Evolutionary conservation across 2,113 vertebrate species (phyloP).

Genomic region (Sigmodon hispidus): DNA sequence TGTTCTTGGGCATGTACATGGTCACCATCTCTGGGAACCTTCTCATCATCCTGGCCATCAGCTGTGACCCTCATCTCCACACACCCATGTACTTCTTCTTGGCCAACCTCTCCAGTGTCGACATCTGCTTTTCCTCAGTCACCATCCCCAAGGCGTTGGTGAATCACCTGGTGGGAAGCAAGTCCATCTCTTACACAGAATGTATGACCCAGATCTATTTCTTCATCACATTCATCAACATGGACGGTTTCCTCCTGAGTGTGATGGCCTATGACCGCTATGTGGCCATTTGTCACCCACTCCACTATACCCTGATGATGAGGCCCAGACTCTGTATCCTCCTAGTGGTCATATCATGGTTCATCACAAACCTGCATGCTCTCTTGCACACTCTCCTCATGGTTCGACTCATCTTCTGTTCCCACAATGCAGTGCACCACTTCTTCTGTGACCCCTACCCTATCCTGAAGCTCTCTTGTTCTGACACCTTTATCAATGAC

Average conservation of each 20-base stretch:
- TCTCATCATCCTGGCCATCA: slow-evolving; percentile 66
- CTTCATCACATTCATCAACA: slow-evolving; percentile 69
- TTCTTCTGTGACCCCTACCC: slow-evolving; percentile 50
- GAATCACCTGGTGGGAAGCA: slow-evolving; percentile 2
- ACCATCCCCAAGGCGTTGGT: slow-evolving; percentile 68
- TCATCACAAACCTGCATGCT: slow-evolving; percentile 64
- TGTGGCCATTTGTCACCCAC: slow-evolving; percentile 54
- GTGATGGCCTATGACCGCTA: slow-evolving; percentile 18
- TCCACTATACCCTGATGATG: slow-evolving; percentile 66
- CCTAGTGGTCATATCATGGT: slow-evolving; percentile 54
- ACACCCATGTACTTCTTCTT: slow-evolving; percentile 75
- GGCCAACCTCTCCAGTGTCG: slow-evolving; percentile 64
- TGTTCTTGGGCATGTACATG: slow-evolving; percentile 61
- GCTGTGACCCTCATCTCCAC: slow-evolving; percentile 54
- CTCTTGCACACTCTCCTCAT: slow-evolving; percentile 70
- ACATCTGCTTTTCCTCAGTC: slow-evolving; percentile 70
- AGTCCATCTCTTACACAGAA: slow-evolving; percentile 56
- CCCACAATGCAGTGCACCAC: background rate
- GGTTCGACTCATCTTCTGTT: slow-evolving; percentile 53
- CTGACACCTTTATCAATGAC: slow-evolving; percentile 56
- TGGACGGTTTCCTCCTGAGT: slow-evolving; percentile 67
- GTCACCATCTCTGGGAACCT: slow-evolving; percentile 53
- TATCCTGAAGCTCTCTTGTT: slow-evolving; percentile 57
- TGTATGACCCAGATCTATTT: slow-evolving; percentile 76
- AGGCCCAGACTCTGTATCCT: slow-evolving; percentile 62